Evolutionary conservation across 2,888 invertebrate genomes (phyloP), one percentile per base, ranked within the genome.

Genomic region (Pardosa pseudoannulata): DNA sequence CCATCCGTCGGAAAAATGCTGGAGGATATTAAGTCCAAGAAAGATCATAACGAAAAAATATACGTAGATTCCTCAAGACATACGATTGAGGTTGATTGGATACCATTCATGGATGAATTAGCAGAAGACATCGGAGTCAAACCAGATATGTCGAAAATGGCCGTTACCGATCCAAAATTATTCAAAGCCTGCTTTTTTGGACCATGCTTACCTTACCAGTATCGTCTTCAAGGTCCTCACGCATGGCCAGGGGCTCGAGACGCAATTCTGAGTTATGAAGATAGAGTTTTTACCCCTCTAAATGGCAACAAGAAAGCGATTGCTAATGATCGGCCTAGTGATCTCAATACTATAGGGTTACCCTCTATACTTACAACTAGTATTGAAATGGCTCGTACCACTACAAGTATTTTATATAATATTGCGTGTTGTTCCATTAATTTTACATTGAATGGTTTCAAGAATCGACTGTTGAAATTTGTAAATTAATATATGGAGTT

Each of bases 1-100:
- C 96, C 96, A 0, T 90, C 92, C 0, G 91, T 91, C 50, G 92
- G 93, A 32, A 92, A 93, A 89, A 96, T 96, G 96, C 90, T 93
- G 0, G 90, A 90, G n/a, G 94, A 94, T 75, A 94, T 94, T 89
- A 92, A 93, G 73, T 90, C 91, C 0, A 93, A 93, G 80, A 91
- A 92, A 0, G 92, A 93, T 36, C 96, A 96, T 0, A 93, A 94
- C 90, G 93, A 94, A 13, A 94, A 94, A 88, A 93, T 95, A 23
- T 95, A 97, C 90, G 95, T 96, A 23, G 97, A 97, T 91, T 94
- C 95, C 7, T 64, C 67, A 0, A 56, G 88, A 9, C 87, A 88
- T 50, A 88, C 88, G 0, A 80, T 88, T 16, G 76, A 83, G 46
- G 71, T 39, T 19, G 88, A 88, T 31, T 88, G 74, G 72, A 89